These are phyloP conservation scores for Diplodus puntazzo DNA, from an alignment of 2,797 vertebrate genomes.

Conservation along the genomic window DNA sequence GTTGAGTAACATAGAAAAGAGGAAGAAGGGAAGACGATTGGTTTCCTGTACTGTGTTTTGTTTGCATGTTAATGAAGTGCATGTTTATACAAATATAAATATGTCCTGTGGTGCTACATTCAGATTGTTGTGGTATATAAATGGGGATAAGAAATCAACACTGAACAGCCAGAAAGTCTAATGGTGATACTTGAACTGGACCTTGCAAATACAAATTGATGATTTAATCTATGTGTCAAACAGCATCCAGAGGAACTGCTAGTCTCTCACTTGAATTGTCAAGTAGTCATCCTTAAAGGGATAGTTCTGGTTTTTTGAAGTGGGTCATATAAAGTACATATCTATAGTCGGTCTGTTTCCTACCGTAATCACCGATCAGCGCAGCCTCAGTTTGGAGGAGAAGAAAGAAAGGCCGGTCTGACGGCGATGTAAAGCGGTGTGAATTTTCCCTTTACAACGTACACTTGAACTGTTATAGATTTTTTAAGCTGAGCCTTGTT, in stretches of 20 bases:
- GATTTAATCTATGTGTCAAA: slow-evolving; percentile 15
- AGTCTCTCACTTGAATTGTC: slow-evolving; percentile 32
- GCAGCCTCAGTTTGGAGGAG: no score
- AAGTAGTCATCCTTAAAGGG: slow-evolving; percentile 19
- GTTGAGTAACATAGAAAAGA: not conserved
- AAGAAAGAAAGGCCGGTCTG: no score
- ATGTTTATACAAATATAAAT: not conserved
- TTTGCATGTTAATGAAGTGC: not conserved
- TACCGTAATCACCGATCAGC: no score
- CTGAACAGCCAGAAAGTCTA: not conserved
- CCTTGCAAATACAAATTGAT: not conserved
- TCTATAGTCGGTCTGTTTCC: no score
- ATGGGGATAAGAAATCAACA: not conserved
- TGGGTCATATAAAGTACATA: no score
- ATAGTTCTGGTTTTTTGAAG: no score
- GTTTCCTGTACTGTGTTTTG: not conserved
- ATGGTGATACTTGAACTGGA: not conserved
- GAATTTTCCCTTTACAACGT: no score
- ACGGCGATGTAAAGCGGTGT: no score
- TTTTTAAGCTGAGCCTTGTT: no score
- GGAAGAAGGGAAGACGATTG: not conserved
- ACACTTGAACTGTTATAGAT: no score
- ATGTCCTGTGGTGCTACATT: not conserved
- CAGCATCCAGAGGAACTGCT: not conserved
- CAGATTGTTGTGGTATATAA: not conserved